Base-by-base conservation (phyloP, 1,140 invertebrate species). In the Liolophura sinensis region DNA sequence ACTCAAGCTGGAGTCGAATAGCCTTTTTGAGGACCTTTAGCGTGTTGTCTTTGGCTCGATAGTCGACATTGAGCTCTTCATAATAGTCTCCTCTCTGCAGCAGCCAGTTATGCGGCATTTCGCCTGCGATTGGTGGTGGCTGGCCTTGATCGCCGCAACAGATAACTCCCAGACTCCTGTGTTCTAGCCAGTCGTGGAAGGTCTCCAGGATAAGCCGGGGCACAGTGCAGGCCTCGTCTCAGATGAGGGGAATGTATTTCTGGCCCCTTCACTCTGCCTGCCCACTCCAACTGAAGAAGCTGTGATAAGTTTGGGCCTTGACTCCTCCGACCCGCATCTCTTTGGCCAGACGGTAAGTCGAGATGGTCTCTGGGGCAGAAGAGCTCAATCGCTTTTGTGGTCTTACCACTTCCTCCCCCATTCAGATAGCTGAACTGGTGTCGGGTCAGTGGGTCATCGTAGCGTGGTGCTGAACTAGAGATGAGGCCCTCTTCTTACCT, bases 251-350 rank as follows among this genome's bases (percentile, higher is more conserved):
- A 9, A 40, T n/a, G 49, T 60, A 9, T 65, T 49, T 31, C 31
- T 63, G 15, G 58, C 60, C 49, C 50, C 65, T 40, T 66, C 68
- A 15, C 6, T 49, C 47, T 68, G n/a, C n/a, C n/a, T n/a, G 60
- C 27, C 52, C 62, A 49, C 20, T 60, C 62, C 62, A 64, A 5
- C 62, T 16, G 54, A 68, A 64, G 62, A 68, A 68, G 56, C 67
- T 64, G 4, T 69, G 67, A 50, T 66, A 65, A 12, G 49, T 61
- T 5, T 66, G 50, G 24, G 63, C 54, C 25, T 66, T 31, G 40
- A 50, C 56, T 7, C 56, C 5, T 27, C 56, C 18, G 16, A 6
- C 20, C 14, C 51, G 62, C 49, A 57, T 61, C 49, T 61, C 67
- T 49, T 59, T 58, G 16, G 55, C 56, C 40, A 60, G 6, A 9